Evolutionary conservation across 2,888 invertebrate species (phyloP).

Genomic region (Polymixis lichenea): DNA sequence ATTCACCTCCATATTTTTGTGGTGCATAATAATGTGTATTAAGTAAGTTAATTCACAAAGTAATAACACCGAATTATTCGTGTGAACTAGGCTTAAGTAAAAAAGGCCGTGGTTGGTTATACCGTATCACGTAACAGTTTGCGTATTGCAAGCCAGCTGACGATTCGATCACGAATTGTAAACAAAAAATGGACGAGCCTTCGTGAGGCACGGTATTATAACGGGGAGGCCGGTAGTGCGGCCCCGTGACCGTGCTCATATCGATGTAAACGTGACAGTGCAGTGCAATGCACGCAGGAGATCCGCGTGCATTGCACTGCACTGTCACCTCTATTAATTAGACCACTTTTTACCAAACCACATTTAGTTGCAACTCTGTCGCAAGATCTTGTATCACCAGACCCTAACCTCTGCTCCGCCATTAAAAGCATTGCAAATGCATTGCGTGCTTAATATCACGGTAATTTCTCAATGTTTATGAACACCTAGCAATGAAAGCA

Average conservation of each 20-base stretch:
- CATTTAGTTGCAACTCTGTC: constrained; percentile 48
- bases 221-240: constrained; percentile 7
- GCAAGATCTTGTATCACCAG: constrained; percentile 43
- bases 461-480: constrained; percentile 36
- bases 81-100: constrained; percentile 69
- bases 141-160: constrained; percentile 60
- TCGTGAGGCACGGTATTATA: constrained; percentile 52
- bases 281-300: no score
- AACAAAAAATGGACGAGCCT: constrained; percentile 61
- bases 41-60: constrained; percentile 66
- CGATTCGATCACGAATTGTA: constrained; percentile 68
- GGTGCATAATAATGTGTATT: constrained; percentile 53
- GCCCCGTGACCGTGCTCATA: constrained; percentile 25
- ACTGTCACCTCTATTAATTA: constrained; percentile 59
- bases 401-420: constrained; percentile 36
- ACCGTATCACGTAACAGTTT: constrained; percentile 69
- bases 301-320: constrained; percentile 41
- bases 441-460: constrained; percentile 32
- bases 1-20: constrained; percentile 46
- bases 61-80: constrained; percentile 65
- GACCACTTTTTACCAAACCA: constrained; percentile 57
- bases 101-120: constrained; percentile 62
- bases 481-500: constrained; percentile 26
- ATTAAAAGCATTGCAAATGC: constrained; percentile 48
- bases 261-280: no score